A percentile compares a stretch with the other conserved stretches of the same genome.
Conservation (phyloP, 2,888 invertebrate species). For the Mesorhabditis belari region DNA sequence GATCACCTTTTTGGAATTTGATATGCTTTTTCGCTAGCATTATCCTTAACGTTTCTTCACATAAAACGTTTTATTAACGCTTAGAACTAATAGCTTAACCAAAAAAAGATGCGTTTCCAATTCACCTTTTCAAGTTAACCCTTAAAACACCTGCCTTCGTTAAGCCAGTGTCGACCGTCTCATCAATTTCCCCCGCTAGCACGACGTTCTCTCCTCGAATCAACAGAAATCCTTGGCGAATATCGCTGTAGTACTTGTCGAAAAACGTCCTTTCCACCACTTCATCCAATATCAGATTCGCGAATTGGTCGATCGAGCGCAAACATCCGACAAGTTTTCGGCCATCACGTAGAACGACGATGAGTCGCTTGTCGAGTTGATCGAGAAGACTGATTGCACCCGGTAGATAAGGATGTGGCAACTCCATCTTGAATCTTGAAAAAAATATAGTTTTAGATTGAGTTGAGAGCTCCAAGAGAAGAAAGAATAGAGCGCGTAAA, state of each 20-base stretch:
- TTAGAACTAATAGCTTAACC: neutral
- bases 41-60: neutral
- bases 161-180: slow-evolving; percentile 26
- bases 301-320: slow-evolving; percentile 95
- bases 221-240: slow-evolving; percentile 81
- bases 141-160: slow-evolving; percentile 23
- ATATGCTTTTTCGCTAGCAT: neutral
- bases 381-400: slow-evolving; percentile 50
- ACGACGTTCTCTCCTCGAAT: slow-evolving; percentile 98
- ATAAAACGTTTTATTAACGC: neutral
- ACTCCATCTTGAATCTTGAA: slow-evolving; percentile 30
- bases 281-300: slow-evolving; percentile 53
- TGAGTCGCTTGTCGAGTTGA: slow-evolving; percentile 68
- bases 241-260: slow-evolving; percentile 91
- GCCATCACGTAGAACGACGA: slow-evolving; percentile 91
- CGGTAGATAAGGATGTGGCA: slow-evolving; percentile 50
- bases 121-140: neutral
- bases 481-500: too few species aligned
- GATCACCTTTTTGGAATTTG: too few species aligned
- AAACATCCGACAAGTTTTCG: slow-evolving; percentile 71
- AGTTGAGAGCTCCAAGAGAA: too few species aligned
- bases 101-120: neutral
- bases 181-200: slow-evolving; percentile 83
- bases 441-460: too few species aligned
- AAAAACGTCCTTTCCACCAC: slow-evolving; percentile 87